Conservation (phyloP, 2,797 vertebrate genomes). For the Enteromius radiatus region DNA sequence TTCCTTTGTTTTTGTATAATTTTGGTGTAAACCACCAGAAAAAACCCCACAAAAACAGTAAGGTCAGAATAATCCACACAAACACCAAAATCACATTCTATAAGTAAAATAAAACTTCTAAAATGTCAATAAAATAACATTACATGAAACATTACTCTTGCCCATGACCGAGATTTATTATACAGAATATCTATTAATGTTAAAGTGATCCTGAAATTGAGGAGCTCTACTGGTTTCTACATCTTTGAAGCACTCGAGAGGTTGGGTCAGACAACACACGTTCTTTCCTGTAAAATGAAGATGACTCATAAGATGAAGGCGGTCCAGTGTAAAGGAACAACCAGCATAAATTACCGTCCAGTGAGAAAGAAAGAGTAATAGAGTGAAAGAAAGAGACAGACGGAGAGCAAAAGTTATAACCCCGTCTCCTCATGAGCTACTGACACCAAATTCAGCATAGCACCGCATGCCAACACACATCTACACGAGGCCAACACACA, state of each 20-base stretch:
- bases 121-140: background rate
- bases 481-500: constrained; percentile 59
- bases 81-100: background rate
- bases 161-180: background rate
- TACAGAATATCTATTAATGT: background rate
- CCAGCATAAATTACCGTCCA: constrained; percentile 49
- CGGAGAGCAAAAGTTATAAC: constrained; percentile 55
- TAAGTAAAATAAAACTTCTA: background rate
- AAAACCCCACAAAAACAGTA: background rate
- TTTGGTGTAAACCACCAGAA: constrained; percentile 1
- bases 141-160: background rate
- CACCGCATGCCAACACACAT: constrained; percentile 55
- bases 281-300: constrained; percentile 61
- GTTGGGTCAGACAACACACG: constrained; percentile 28
- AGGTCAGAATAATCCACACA: background rate
- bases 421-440: constrained; percentile 58
- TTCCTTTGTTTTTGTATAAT: constrained; percentile 5
- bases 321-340: constrained; percentile 62
- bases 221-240: constrained; percentile 3
- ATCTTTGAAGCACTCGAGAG: constrained; percentile 36
- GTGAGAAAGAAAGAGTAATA: constrained; percentile 40
- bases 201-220: background rate
- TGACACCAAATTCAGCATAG: constrained; percentile 56
- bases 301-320: constrained; percentile 62
- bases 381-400: constrained; percentile 42